phyloP scores from a whole-genome alignment of 2,797 vertebrate species.

The Glossophaga mutica region DNA sequence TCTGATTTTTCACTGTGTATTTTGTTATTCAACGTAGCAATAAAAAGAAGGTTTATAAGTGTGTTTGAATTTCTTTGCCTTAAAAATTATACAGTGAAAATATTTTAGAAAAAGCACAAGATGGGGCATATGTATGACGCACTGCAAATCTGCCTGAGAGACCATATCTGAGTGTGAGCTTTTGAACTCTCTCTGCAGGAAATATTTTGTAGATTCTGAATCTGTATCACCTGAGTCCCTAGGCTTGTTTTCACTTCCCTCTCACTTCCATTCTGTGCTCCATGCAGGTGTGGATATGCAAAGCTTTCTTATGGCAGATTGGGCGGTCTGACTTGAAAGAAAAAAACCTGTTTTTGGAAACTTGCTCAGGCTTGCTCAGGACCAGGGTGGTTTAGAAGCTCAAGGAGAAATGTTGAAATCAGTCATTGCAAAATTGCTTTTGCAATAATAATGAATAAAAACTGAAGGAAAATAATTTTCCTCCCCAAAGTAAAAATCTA shows the following conservation, averaged over 20 bases:
- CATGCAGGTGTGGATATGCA: conserved; percentile 55
- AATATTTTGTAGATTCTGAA: neutral
- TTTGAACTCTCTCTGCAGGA: neutral
- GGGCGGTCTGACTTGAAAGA: conserved; percentile 56
- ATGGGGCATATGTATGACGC: conserved; percentile 56
- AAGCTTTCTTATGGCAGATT: conserved; percentile 42
- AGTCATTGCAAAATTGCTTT: conserved; percentile 71
- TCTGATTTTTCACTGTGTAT: conserved; percentile 42
- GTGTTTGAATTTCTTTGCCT: conserved; percentile 53
- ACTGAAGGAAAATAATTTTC: conserved; percentile 68
- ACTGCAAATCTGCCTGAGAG: neutral
- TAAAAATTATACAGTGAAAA: conserved; percentile 20
- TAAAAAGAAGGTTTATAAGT: conserved; percentile 30
- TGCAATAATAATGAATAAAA: conserved; percentile 74
- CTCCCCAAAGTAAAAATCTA: conserved; percentile 65
- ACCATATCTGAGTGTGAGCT: neutral
- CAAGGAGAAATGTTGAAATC: conserved; percentile 71
- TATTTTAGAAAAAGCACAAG: conserved; percentile 59
- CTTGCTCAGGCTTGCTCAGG: conserved; percentile 62
- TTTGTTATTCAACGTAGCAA: conserved; percentile 17
- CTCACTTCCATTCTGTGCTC: neutral
- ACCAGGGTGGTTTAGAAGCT: conserved; percentile 58
- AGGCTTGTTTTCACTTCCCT: conserved; percentile 62
- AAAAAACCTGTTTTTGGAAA: conserved; percentile 58
- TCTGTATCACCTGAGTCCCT: neutral